Evolutionary conservation across 2,113 vertebrate genomes (phyloP).

Genomic region (Albula goreensis): DNA sequence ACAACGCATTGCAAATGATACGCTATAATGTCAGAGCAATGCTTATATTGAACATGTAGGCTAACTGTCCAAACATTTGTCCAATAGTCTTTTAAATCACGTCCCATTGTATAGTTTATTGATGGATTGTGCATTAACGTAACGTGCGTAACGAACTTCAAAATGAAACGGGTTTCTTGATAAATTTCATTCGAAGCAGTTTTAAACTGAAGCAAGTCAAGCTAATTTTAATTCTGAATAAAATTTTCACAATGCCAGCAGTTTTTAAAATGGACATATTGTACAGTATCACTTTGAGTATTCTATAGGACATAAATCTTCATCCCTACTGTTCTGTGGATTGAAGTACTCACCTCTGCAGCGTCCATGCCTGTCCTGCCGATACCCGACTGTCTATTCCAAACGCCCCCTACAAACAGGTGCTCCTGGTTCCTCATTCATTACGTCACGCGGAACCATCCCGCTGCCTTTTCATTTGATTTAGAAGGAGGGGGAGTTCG

Average conservation of each 20-base stretch:
- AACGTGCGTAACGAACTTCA: neutral
- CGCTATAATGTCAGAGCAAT: neutral
- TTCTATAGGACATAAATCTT: neutral
- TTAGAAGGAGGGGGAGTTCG: neutral
- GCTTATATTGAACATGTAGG: neutral
- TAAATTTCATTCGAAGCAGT: neutral
- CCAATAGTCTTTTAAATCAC: neutral
- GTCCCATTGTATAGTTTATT: neutral
- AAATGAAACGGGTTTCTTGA: neutral
- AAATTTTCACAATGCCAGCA: neutral
- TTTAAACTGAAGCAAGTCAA: neutral
- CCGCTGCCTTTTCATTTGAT: slow-evolving; percentile 34
- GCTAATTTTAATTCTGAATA: neutral
- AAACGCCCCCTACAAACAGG: slow-evolving; percentile 39
- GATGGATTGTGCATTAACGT: neutral
- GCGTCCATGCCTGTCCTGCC: slow-evolving; percentile 39
- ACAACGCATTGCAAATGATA: too few relatives aligned
- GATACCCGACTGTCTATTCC: slow-evolving; percentile 10
- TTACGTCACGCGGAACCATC: slow-evolving; percentile 38
- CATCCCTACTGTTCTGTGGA: slow-evolving; percentile 47
- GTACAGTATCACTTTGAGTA: neutral
- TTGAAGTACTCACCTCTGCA: slow-evolving; percentile 1
- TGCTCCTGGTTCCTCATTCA: slow-evolving; percentile 31
- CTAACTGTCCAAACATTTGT: neutral
- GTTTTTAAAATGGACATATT: neutral